phyloP scores from a whole-genome alignment of 2,113 vertebrate genomes.

The Corythornis madagascariensis region DNA sequence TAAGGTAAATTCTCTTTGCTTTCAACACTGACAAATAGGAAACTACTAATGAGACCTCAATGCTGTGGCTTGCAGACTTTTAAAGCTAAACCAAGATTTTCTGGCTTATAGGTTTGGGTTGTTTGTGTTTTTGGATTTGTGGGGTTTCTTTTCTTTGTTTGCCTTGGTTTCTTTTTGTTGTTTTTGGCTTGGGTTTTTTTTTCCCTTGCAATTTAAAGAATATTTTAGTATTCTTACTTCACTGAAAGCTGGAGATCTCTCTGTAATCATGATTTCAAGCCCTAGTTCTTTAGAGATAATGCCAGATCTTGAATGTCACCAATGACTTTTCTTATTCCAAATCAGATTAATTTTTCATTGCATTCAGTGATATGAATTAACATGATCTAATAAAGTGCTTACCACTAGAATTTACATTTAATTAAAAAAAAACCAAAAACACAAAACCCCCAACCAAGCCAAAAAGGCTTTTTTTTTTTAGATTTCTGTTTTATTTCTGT shows the following conservation, averaged over 20 bases:
- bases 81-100: not conserved
- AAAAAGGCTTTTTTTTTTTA: not conserved
- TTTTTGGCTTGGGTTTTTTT: not conserved
- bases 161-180: no score
- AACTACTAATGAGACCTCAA: not conserved
- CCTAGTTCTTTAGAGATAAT: not conserved
- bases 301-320: not conserved
- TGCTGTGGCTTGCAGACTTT: not conserved
- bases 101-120: not conserved
- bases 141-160: no score
- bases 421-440: not conserved
- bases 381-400: not conserved
- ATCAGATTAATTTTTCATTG: not conserved
- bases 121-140: not conserved
- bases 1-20: not conserved
- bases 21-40: not conserved
- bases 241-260: not conserved
- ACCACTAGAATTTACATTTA: not conserved
- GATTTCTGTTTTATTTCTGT: not conserved
- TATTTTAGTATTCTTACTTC: not conserved
- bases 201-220: not conserved
- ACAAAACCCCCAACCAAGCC: not conserved
- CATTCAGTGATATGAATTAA: not conserved
- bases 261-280: not conserved
- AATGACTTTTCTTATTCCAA: not conserved